phyloP scores from a whole-genome alignment of 2,797 vertebrate genomes.

The Cossypha caffra region DNA sequence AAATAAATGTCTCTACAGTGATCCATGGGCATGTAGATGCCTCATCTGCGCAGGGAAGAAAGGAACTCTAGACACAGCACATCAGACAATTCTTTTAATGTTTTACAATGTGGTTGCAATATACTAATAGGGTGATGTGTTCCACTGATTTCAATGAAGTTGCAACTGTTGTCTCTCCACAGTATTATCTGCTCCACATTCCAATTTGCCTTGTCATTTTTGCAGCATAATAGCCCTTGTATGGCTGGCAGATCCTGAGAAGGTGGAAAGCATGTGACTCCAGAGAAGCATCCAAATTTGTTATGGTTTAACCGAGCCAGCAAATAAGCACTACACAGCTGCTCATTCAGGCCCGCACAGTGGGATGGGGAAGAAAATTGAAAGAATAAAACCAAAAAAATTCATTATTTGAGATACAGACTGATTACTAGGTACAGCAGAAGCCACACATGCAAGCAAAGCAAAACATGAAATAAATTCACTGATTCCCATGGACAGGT shows the following conservation, averaged over 20 bases:
- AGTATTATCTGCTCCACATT: neutral
- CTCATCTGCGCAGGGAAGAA: neutral
- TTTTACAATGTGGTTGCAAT: neutral
- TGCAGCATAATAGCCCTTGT: neutral
- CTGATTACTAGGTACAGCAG: neutral
- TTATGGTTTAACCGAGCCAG: neutral
- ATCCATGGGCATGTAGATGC: neutral
- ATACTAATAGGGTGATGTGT: neutral
- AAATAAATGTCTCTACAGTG: neutral
- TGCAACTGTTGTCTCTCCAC: neutral
- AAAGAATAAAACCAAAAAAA: neutral
- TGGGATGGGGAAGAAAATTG: neutral
- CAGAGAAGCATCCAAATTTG: neutral
- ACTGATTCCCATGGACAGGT: neutral
- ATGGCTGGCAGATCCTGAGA: neutral
- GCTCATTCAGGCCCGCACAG: rapidly evolving
- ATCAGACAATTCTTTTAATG: neutral
- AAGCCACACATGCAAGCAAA: neutral
- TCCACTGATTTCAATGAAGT: neutral
- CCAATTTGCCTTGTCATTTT: neutral
- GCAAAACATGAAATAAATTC: neutral
- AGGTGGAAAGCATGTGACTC: neutral
- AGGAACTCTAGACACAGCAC: neutral
- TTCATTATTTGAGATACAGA: neutral
- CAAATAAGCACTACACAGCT: neutral